A percentile compares a stretch with the other conserved stretches of the same genome.
Conservation (phyloP, 2,888 invertebrate genomes). For the Branchellion lobata region DNA sequence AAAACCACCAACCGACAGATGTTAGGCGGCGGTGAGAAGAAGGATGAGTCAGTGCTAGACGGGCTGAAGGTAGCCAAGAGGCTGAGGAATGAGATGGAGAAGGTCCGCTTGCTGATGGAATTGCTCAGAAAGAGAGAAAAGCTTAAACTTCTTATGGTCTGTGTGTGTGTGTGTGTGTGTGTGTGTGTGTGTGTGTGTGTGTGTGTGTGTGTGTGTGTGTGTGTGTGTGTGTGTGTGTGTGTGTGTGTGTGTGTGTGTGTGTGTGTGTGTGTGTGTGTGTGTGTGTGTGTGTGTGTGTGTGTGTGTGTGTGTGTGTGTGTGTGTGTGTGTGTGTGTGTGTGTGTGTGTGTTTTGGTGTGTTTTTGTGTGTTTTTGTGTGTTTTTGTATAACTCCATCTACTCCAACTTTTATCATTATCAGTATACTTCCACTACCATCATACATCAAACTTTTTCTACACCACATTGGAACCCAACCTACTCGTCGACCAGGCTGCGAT, state of each 20-base stretch:
- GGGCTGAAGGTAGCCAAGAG: slow-evolving; percentile 42
- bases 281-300: too few species aligned
- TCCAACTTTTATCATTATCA: too few species aligned
- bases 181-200: background rate
- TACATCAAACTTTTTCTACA: too few species aligned
- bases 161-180: background rate
- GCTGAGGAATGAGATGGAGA: slow-evolving; percentile 76
- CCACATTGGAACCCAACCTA: too few species aligned
- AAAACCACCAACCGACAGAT: background rate
- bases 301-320: too few species aligned
- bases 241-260: slow-evolving; percentile 23
- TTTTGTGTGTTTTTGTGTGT: too few species aligned
- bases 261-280: too few species aligned
- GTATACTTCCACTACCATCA: too few species aligned
- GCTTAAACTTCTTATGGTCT: slow-evolving; percentile 74
- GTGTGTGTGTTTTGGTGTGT: too few species aligned
- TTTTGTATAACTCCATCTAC: too few species aligned
- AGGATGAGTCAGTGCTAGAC: background rate
- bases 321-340: too few species aligned
- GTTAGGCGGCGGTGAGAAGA: background rate
- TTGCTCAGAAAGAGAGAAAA: slow-evolving; percentile 92
- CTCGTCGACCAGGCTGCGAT: too few species aligned
- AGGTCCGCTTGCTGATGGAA: slow-evolving; percentile 87
- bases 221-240: background rate
- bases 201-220: background rate